Base-by-base conservation (phyloP, 2,797 vertebrate genomes). In the Pipistrellus nathusii region DNA sequence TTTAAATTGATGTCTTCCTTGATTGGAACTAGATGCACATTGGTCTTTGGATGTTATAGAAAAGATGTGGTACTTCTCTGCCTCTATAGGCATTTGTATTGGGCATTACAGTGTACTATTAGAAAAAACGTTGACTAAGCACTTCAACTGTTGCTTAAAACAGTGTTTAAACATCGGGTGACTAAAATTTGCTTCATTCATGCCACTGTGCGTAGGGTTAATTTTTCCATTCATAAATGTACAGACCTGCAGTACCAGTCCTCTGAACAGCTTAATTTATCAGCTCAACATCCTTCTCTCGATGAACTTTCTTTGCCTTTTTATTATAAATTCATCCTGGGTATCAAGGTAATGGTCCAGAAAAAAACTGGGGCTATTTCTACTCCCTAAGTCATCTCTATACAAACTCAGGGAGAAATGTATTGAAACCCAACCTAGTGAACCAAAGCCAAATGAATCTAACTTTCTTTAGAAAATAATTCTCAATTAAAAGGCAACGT, bases 291-390 rank as follows among this genome's bases (percentile, higher is more conserved):
- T 83, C 35, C 38, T 55, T 75, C 66, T 90, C 46, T 73, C 66
- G 30, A 32, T 80, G 75, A 86, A 88, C 7, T 66, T n/a, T 82
- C 84, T 77, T 57, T 69, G 18, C 15, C 23, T 82, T 78, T 78
- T 93, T 77, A 85, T 72, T 53, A 77, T 94, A 83, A 83, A 85
- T 86, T 92, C 80, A 90, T 77, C 55, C 83, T 78, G 48, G 35
- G 41, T 44, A 77, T 95, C 71, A 93, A 81, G 64, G 77, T 94
- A 95, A 94, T 72, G n/a, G 44, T 46, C 46, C 25, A 93, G 38
- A 23, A 93, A 90, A 90, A 53, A 93, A 90, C 71, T 25, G 30
- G 85, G 20, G 35, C 17, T 78, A 71, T 66, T 23, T 93, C 35
- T 21, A 57, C n/a, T 91, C 48, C 46, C 25, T 64, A 38, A 62